Evolutionary conservation across 2,888 invertebrate species (phyloP), one percentile per base, ranked within the genome.

Genomic region (Drosophila algonquin): DNA sequence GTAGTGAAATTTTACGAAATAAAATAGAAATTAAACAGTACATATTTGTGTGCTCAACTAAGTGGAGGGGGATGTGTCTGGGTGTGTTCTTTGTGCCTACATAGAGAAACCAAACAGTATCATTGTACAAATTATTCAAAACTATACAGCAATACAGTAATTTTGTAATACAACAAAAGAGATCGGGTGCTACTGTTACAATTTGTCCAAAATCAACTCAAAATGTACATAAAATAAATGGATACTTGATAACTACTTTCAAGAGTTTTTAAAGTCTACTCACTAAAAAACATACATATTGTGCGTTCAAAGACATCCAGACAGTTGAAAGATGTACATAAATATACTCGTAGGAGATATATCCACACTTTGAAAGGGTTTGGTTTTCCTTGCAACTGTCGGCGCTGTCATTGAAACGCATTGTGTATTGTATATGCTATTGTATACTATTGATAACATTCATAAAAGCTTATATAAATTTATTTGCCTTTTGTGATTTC

Each of bases 401-500:
- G 7, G 7, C 2, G n/a, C 7, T 40, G 40, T 40, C 40, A 7
- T 14, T 7, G 40, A 40, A 67, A 40, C 18, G 16, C 32, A 50
- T 4, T 57, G 21, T 46, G 3, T 12, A 35, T 27, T 27, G 27
- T 21, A 3, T 24, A 8, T 30, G 32, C 3, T 12, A 35, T 27
- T 27, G 27, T 21, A 3, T 24, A 8, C 8, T 35, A 24, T 57
- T 24, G 57, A 24, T 35, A 35, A 58, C 35, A 35, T 10, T 32
- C 58, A 47, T 24, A 2, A 51, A 63, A 65, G 65, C 65, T 60
- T 35, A 55, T 21, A 53, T 12, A 55, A 65, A 50, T 32, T 27
- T 69, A 69, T 69, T 69, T 69, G 68, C 68, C 68, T 69, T 57
- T 53, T 8, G 60, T 60, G 70, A 35, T 69, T 47, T 70, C 68